phyloP scores from a whole-genome alignment of 2,888 invertebrate genomes.

The Lepetodrilus schrolli region DNA sequence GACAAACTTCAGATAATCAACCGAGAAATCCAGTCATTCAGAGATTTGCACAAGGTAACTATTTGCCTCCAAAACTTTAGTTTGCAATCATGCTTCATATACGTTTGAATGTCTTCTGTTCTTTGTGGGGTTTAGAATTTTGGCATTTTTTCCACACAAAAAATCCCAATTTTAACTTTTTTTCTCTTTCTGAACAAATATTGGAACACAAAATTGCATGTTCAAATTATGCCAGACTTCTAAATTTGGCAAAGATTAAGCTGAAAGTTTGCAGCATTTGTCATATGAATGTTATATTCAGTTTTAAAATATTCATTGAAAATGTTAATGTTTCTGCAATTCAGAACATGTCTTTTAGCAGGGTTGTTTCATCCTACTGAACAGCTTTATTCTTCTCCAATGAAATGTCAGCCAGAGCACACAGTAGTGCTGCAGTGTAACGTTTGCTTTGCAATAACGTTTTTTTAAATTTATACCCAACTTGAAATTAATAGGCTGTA shows the following conservation, averaged over 20 bases:
- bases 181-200: not conserved
- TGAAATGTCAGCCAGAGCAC: too few species aligned
- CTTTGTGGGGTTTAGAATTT: not conserved
- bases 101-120: not conserved
- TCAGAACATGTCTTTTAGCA: too few species aligned
- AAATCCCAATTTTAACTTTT: not conserved
- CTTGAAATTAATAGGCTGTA: slow-evolving; percentile 66
- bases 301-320: too few species aligned
- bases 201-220: not conserved
- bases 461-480: slow-evolving; percentile 28
- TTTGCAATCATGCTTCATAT: slow-evolving; percentile 7
- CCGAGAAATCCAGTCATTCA: slow-evolving; percentile 96
- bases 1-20: slow-evolving; percentile 97
- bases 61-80: not conserved
- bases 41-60: slow-evolving; percentile 96
- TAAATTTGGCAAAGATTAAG: too few species aligned
- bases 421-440: too few species aligned
- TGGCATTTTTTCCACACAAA: slow-evolving; percentile 7
- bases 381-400: too few species aligned
- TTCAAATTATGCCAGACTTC: not conserved
- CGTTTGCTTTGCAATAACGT: not conserved
- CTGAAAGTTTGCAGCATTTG: too few species aligned
- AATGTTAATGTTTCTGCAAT: too few species aligned
- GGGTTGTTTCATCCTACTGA: too few species aligned
- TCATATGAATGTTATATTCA: too few species aligned